Base-by-base conservation (phyloP, 2,113 vertebrate genomes). In the Melanotaenia duboulayi region DNA sequence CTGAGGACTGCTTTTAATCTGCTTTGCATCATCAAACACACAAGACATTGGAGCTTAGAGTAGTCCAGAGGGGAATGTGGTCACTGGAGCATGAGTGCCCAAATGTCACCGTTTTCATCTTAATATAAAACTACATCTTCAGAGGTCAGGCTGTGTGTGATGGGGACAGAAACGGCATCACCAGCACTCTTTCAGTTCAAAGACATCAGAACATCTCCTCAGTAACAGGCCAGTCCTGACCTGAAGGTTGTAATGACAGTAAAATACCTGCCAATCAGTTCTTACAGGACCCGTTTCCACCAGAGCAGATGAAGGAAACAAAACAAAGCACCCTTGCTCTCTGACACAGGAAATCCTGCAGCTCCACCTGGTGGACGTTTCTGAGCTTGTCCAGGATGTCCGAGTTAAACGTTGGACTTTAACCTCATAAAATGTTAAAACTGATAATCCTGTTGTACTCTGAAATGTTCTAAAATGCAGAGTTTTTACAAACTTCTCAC, bases 71-170 rank as follows among this genome's bases (percentile, higher is more conserved):
- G 56, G 52, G 68, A 76, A 58, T 20, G 40, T 71, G 67, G 24
- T 55, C 55, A 69, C 72, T 76, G 65, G 71, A 78, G 78, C 35
- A 62, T 32, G 16, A 40, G 56, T 17, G 25, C 37, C 67, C 57
- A 76, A 81, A 83, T 81, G 81, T 75, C 81, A 80, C 58, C 7
- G 37, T 74, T 72, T 86, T 65, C 72, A 88, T 80, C 65, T 73
- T 50, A 66, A 84, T 78, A 78, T 87, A 75, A 68, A 85, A 74
- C n/a, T 40, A 24, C 32, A 54, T 35, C 4, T 42, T 62, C 64
- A 72, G 61, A 81, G 74, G 74, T 72, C 59, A 77, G 11, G 14
- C 60, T 58, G 48, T 35, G 55, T 48, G 62, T 16, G 32, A 51
- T 1, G 32, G 32, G 28, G 32, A 3, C 11, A 16, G 17, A 25